These are phyloP conservation scores for Piprites chloris DNA, from an alignment of 2,113 vertebrate species.

Conservation along the genomic window DNA sequence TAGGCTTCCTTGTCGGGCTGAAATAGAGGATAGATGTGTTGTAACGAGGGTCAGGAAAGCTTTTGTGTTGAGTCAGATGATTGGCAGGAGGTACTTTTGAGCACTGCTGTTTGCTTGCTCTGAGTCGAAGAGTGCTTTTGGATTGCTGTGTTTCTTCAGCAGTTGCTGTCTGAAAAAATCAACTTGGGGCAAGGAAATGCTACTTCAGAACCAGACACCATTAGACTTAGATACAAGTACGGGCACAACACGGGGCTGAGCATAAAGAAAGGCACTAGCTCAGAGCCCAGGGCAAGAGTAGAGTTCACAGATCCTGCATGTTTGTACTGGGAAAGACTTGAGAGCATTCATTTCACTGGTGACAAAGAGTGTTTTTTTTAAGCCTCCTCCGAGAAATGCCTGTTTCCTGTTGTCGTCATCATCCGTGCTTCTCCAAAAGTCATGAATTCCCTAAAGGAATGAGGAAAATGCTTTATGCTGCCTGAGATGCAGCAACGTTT, in stretches of 20 bases:
- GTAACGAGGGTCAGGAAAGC: not conserved
- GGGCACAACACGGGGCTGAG: not conserved
- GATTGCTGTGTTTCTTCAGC: not conserved
- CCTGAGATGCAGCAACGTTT: not conserved
- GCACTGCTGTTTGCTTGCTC: not conserved
- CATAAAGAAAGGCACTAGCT: not conserved
- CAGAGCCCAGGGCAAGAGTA: not conserved
- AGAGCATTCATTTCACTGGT: not conserved
- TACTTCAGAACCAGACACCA: not conserved
- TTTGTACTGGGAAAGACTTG: not conserved
- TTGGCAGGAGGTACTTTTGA: not conserved
- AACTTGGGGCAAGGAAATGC: not conserved
- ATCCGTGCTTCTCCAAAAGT: not conserved
- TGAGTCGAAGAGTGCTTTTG: not conserved
- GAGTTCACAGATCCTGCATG: not conserved
- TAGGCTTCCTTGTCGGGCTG: not conserved
- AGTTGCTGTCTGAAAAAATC: not conserved
- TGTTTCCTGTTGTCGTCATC: not conserved
- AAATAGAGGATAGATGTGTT: not conserved
- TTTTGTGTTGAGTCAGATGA: accelerated
- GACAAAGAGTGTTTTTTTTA: not conserved
- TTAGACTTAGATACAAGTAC: not conserved
- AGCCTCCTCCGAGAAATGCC: not conserved
- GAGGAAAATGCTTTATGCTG: not conserved
- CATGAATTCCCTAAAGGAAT: not conserved